Conservation (phyloP, 1,140 invertebrate genomes). For the Sipha flava region DNA sequence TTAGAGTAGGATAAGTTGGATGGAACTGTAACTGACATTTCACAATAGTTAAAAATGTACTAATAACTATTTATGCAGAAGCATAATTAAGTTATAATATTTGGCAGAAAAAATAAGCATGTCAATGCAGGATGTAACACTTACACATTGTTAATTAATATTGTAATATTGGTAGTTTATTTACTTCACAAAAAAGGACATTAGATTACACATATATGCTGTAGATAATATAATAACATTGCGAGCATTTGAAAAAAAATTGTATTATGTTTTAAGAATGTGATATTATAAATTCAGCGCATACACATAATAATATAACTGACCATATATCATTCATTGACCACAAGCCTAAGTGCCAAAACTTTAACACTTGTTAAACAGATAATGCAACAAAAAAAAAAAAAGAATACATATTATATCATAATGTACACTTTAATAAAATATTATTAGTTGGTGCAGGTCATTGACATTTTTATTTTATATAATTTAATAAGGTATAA, state of each 20-base stretch:
- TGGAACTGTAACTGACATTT: too few relatives aligned
- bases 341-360: neutral
- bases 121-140: too few relatives aligned
- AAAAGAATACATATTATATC: neutral
- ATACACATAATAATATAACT: neutral
- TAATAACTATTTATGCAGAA: too few relatives aligned
- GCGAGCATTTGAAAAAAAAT: neutral
- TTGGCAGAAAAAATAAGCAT: too few relatives aligned
- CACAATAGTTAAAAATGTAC: too few relatives aligned
- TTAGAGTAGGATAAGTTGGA: too few relatives aligned
- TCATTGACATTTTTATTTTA: neutral
- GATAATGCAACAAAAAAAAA: slow-evolving; percentile 9
- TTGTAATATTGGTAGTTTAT: neutral
- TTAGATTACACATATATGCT: neutral
- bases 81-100: too few relatives aligned
- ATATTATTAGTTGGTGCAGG: slow-evolving; percentile 14
- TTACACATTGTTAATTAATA: neutral
- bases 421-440: neutral
- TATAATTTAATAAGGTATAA: slow-evolving; percentile 6
- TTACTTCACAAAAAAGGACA: neutral
- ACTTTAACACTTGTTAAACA: neutral
- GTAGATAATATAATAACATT: neutral
- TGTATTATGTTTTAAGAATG: neutral
- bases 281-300: neutral
- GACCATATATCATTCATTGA: neutral